Evolutionary conservation across 2,797 vertebrate species (phyloP).

Genomic region (Allobates femoralis): DNA sequence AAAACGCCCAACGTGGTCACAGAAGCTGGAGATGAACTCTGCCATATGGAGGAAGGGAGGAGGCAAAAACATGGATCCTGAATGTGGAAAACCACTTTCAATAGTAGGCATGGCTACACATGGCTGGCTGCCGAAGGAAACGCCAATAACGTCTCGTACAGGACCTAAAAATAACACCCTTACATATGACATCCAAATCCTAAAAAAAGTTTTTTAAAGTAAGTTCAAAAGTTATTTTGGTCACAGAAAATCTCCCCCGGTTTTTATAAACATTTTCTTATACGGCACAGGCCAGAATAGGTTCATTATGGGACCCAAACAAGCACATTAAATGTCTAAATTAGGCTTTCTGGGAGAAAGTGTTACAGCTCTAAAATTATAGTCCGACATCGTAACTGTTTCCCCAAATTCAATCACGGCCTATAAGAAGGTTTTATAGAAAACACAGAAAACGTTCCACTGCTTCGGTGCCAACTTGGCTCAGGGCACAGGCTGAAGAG

Average conservation of each 20-base stretch:
- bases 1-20: background rate
- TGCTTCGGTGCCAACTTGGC: constrained; percentile 54
- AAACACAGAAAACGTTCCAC: constrained; percentile 59
- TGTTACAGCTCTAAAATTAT: constrained; percentile 56
- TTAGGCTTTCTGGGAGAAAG: constrained; percentile 47
- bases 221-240: constrained; percentile 21
- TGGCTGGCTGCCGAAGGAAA: constrained; percentile 11
- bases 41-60: background rate
- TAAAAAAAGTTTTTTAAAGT: constrained; percentile 31
- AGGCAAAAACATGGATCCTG: background rate
- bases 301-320: constrained; percentile 20
- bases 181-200: constrained; percentile 11
- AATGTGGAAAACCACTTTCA: background rate
- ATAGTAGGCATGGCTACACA: background rate
- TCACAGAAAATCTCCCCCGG: background rate
- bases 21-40: background rate
- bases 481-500: constrained; percentile 32
- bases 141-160: constrained; percentile 10
- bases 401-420: constrained; percentile 53
- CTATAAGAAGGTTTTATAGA: constrained; percentile 60
- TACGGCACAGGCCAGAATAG: background rate
- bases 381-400: constrained; percentile 49
- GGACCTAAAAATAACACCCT: constrained; percentile 24
- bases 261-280: constrained; percentile 34
- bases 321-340: constrained; percentile 53